Base-by-base conservation (phyloP, 1,140 invertebrate genomes). In the Tetragonula clypearis region DNA sequence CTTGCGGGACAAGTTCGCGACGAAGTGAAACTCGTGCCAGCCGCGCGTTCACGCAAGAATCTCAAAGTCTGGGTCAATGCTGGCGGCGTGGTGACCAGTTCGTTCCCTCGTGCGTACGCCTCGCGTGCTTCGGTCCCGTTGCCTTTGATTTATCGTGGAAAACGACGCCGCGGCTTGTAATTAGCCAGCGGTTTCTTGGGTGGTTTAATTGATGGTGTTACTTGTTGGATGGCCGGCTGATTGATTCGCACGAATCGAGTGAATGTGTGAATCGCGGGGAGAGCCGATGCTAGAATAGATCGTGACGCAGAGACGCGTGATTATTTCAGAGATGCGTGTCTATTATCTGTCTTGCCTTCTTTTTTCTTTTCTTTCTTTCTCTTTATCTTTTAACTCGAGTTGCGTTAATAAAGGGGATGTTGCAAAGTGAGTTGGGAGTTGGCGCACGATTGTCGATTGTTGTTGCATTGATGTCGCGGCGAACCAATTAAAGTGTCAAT, bases 21-120 rank as follows among this genome's bases (percentile, higher is more conserved):
- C 80, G 83, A 92, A 90, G 65, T 82, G 83, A 92, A 90, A 91
- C 85, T 91, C 79, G 79, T 87, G 74, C 81, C 82, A 14, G 53
- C 30, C 30, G 30, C 55, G 53, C 55, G 77, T 83, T 84, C 72
- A 85, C 69, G 79, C 77, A 35, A 86, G 65, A 66, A 75, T 84
- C 30, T 30, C 69, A 82, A 87, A 88, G 86, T 90, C 87, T 91
- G 87, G 90, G 88, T 92, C 90, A 92, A 92, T 90, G 87, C 86
- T 86, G 65, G 41, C 8, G 41, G 8, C 41, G 41, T 49, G 8
- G 41, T 49, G 41, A 76, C 72, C 72, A 82, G 72, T 82, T 82
- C 55, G 72, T 82, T 82, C 55, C 72, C 23, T 78, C 75, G 60
- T 55, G 21, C 21, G 60, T n/a, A n/a, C 4, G 26, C 56, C 60